These are phyloP conservation scores for Silurus asotus DNA, from an alignment of 2,113 vertebrate genomes.

Conservation along the genomic window DNA sequence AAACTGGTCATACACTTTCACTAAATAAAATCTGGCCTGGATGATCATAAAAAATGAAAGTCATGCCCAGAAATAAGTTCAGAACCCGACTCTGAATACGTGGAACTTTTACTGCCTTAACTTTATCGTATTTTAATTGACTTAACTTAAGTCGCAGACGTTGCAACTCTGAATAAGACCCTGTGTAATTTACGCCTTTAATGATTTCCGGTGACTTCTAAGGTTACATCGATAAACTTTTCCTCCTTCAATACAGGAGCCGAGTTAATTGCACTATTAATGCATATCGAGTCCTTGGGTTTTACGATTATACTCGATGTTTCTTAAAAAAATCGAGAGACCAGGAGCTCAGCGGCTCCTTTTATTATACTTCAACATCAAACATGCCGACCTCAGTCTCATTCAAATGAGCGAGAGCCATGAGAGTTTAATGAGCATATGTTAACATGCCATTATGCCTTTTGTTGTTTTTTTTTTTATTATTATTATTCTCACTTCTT, in stretches of 20 bases:
- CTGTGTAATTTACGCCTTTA: not conserved
- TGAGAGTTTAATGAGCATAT: constrained; percentile 51
- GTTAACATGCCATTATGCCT: constrained; percentile 71
- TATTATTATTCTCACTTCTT: not conserved
- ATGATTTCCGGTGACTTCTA: constrained; percentile 21
- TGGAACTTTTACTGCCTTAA: not conserved
- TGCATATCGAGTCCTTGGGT: constrained; percentile 45
- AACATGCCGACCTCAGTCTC: constrained; percentile 20
- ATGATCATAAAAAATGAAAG: not conserved
- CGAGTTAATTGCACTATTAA: constrained; percentile 42
- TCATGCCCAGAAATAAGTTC: not conserved
- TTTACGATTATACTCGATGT: constrained; percentile 30
- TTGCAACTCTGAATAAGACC: not conserved
- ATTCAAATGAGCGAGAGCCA: not conserved
- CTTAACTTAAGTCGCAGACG: constrained; percentile 3
- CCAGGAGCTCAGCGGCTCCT: constrained; percentile 1
- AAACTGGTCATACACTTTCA: not conserved
- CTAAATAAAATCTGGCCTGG: not conserved
- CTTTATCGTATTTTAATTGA: constrained; percentile 18
- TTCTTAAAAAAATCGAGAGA: not conserved
- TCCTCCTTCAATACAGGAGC: constrained; percentile 27
- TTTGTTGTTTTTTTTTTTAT: not conserved
- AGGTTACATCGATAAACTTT: constrained; percentile 28
- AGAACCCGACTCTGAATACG: not conserved
- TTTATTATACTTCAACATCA: constrained; percentile 50